Conservation (phyloP, 2,888 invertebrate species). For the Drosophila melanocephala region DNA sequence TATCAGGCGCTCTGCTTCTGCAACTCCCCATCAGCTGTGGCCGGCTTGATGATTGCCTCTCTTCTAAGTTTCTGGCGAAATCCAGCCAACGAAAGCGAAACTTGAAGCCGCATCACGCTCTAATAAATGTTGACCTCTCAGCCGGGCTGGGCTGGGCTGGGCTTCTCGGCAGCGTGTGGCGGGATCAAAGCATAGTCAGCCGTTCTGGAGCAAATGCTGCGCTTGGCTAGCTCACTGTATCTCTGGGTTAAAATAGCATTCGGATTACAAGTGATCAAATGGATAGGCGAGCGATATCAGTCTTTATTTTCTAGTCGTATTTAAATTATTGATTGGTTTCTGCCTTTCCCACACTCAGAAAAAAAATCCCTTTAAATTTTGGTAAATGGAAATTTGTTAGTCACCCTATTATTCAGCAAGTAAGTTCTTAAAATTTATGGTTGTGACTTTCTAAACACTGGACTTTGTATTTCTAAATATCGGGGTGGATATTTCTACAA, state of each 20-base stretch:
- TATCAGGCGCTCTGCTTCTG: slow-evolving; percentile 31
- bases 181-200: slow-evolving; percentile 38
- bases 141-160: slow-evolving; percentile 12
- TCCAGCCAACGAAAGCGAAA: slow-evolving; percentile 49
- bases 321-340: background rate
- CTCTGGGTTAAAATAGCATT: slow-evolving; percentile 40
- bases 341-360: background rate
- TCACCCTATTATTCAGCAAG: background rate
- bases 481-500: background rate
- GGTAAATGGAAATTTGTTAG: background rate
- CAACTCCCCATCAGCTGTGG: slow-evolving; percentile 4
- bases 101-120: slow-evolving; percentile 45
- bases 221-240: slow-evolving; percentile 41
- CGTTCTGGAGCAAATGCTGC: slow-evolving; percentile 27
- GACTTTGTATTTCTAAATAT: background rate
- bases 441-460: background rate
- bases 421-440: background rate
- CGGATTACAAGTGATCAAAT: background rate
- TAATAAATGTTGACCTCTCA: slow-evolving; percentile 52
- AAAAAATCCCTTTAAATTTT: background rate
- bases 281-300: background rate
- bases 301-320: background rate
- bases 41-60: background rate
- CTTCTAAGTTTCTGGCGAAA: slow-evolving; percentile 9
- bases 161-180: background rate